A percentile compares a stretch with the other conserved stretches of the same genome.
These are phyloP conservation scores for Drosophila ironensis DNA, from an alignment of 1,140 invertebrate genomes.

Conservation along the genomic window DNA sequence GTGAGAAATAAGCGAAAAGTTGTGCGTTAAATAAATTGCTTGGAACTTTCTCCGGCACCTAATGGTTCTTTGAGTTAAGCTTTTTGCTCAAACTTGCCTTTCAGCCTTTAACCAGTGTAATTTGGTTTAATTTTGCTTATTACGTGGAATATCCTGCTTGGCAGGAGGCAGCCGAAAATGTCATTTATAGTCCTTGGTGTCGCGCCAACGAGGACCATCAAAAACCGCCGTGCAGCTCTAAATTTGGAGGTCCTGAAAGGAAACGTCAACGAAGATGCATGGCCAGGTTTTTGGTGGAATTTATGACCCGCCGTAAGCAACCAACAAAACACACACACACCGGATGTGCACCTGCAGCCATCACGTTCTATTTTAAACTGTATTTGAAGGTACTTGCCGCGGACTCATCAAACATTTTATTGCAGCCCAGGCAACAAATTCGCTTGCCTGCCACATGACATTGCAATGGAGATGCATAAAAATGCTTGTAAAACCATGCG, in stretches of 20 bases:
- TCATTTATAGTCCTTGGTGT: conserved; percentile 57
- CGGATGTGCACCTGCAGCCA: not conserved
- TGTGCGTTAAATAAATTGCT: conserved; percentile 1
- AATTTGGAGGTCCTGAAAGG: conserved; percentile 66
- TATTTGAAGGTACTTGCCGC: conserved; percentile 27
- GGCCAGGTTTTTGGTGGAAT: conserved; percentile 52
- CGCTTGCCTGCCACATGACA: conserved; percentile 3
- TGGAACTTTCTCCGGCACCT: not conserved
- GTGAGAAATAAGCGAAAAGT: not conserved
- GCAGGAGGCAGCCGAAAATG: conserved; percentile 48
- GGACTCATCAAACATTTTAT: conserved; percentile 35
- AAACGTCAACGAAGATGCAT: conserved; percentile 59
- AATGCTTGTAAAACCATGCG: not conserved
- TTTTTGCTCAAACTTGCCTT: not conserved
- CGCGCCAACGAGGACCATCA: conserved; percentile 49
- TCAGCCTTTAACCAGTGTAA: no score
- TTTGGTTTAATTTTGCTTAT: conserved; percentile 30
- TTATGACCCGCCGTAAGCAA: conserved; percentile 46
- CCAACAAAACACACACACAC: conserved; percentile 7
- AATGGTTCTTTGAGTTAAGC: not conserved
- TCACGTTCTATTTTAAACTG: conserved; percentile 35
- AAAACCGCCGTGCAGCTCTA: conserved; percentile 52
- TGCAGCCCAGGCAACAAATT: conserved; percentile 7
- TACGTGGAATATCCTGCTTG: conserved; percentile 15
- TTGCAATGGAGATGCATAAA: not conserved